Conservation (phyloP, 2,797 vertebrate species). For the Intellagama lesueurii region DNA sequence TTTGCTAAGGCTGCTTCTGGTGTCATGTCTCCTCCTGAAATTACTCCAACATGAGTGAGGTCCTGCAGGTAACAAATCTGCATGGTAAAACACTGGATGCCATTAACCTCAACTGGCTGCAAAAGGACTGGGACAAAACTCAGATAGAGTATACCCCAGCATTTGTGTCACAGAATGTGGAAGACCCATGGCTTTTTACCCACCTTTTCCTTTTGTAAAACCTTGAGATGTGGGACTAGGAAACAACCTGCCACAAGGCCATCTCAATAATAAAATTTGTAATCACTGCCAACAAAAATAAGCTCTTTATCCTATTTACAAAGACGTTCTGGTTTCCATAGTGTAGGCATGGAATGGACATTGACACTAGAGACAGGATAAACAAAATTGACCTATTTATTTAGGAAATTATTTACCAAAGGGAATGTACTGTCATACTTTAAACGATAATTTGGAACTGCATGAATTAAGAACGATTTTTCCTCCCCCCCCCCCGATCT, state of each 20-base stretch:
- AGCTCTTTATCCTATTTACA: background rate
- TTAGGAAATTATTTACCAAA: background rate
- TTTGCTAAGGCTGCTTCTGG: slow-evolving; percentile 94
- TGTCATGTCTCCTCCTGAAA: slow-evolving; percentile 92
- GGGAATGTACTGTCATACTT: background rate
- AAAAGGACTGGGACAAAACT: background rate
- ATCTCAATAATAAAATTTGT: background rate
- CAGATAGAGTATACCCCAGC: background rate
- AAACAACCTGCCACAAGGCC: background rate
- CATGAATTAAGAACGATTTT: no score
- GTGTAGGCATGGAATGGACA: background rate
- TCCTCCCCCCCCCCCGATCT: no score
- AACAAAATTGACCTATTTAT: background rate
- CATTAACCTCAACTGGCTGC: background rate
- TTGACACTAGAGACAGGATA: background rate
- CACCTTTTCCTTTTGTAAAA: no score
- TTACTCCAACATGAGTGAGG: slow-evolving; percentile 82
- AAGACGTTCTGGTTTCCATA: background rate
- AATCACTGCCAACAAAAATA: background rate
- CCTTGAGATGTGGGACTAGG: no score
- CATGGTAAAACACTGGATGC: background rate
- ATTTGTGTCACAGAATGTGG: background rate
- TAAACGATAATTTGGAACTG: background rate
- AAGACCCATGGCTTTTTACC: no score
- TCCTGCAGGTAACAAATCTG: slow-evolving; percentile 71